Base-by-base conservation (phyloP, 2,113 vertebrate genomes). In the Dermatemys mawii region DNA sequence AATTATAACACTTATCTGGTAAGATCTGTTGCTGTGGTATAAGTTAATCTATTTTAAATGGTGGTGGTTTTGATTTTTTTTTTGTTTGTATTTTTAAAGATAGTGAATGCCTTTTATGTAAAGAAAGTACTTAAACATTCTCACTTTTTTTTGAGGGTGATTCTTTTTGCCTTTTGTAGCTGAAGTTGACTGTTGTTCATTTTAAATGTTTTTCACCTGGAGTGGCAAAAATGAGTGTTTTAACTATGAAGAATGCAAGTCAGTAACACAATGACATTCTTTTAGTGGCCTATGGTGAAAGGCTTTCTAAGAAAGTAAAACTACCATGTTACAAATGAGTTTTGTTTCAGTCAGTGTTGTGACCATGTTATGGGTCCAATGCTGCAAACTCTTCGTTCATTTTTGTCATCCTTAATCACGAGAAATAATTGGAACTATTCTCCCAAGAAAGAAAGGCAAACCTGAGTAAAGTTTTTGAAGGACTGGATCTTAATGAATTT, bases 1-100 rank as follows among this genome's bases (percentile, higher is more conserved):
- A 76, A n/a, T 0, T 0, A 0, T 14, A 6, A 93, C 67, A 5
- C 78, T 94, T 91, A 49, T 53, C 80, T 93, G 93, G 63, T 79
- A 92, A 75, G 60, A 55, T 21, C 89, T 93, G 22, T 22, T 84
- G 16, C 86, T 73, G 46, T 38, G 13, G 63, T 87, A 26, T 73
- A 84, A 73, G 55, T 41, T 14, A 67, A 26, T 75, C 83, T 67
- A 26, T 92, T 85, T 73, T 0, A 1, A 84, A 6, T 49, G 0
- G 0, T 13, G 0, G 0, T 12, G 83, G 50, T 13, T 84, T 90
- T 91, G n/a, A 3, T 32, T 32, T 32, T 89, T 32, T 32, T 89
- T 92, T 48, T 16, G 80, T 90, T 91, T 35, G 13, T n/a, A 5
- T 38, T 89, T 92, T 96, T 94, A 57, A 86, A 67, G 76, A 16